Evolutionary conservation across 1,140 invertebrate genomes (phyloP), one percentile per base, ranked within the genome.

Genomic region (Zaprionus taronus): DNA sequence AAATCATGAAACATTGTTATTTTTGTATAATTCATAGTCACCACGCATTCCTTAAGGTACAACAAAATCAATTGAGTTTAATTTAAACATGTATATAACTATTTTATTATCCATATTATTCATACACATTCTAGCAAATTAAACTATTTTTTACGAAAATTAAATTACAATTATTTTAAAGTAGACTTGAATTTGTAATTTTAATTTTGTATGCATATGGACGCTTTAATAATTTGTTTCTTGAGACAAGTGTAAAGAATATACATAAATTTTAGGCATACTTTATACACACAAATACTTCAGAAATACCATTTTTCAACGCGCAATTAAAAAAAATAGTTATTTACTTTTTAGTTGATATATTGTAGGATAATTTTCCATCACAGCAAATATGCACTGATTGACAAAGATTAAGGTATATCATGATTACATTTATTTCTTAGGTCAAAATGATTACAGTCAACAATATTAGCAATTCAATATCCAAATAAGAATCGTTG

Each of bases 61-160:
- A 66, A 58, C 28, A 22, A 63, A 47, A 60, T 47, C 17, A 72
- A 44, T 77, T 79, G 64, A 70, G 77, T 57, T 73, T 77, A 70
- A 68, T 76, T 77, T 80, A 51, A 67, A 73, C 72, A 72, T 80
- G 74, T 77, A 72, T 60, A 49, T 69, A 68, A 71, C 41, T 68
- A 71, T 72, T 72, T 66, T 66, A 65, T 66, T 70, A 57, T 34
- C 24, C 44, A 77, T n/a, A n/a, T n/a, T n/a, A n/a, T 72, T 80
- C 36, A 72, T 72, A 53, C 12, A 51, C 47, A 51, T 51, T 49
- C 7, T 22, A 24, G 34, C 17, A 65, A 72, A 73, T 61, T 47
- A 44, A 57, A 61, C 31, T 67, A 72, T 65, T 72, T 47, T 63
- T 24, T 36, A 71, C 67, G 9, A 66, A 47, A 66, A 51, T 53